phyloP scores from a whole-genome alignment of 2,888 invertebrate genomes.

The Axea sp. region DNA sequence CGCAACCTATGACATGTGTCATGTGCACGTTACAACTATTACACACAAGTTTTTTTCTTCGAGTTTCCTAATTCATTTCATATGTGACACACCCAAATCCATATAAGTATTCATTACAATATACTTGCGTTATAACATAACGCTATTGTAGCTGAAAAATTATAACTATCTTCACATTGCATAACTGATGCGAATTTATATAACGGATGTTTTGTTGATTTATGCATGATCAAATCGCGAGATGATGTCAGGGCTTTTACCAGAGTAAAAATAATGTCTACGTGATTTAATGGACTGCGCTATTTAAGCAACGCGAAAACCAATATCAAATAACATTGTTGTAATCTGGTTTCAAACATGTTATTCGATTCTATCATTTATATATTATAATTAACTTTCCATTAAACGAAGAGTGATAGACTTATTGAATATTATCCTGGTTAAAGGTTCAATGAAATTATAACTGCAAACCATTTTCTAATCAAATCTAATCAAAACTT shows the following conservation, averaged over 20 bases:
- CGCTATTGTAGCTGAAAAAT: too few species aligned
- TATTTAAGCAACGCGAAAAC: conserved; percentile 21
- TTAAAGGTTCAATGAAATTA: too few species aligned
- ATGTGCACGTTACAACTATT: too few species aligned
- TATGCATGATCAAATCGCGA: conserved; percentile 44
- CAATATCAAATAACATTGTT: conserved; percentile 37
- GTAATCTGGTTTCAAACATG: background rate
- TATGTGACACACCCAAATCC: too few species aligned
- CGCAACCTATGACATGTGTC: too few species aligned
- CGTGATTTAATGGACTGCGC: conserved; percentile 40
- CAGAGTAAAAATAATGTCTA: conserved; percentile 45
- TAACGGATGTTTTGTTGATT: conserved; percentile 56
- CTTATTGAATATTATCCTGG: too few species aligned
- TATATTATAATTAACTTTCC: too few species aligned
- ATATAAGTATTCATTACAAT: background rate
- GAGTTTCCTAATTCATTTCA: too few species aligned
- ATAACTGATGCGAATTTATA: conserved; percentile 45
- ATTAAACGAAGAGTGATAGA: too few species aligned
- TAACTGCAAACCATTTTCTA: too few species aligned
- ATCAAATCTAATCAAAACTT: too few species aligned
- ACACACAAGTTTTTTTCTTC: too few species aligned
- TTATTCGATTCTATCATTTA: background rate
- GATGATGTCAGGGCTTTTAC: conserved; percentile 57
- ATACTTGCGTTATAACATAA: background rate
- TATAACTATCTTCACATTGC: conserved; percentile 30